A percentile compares a stretch with the other conserved stretches of the same genome.
Conservation (phyloP, 2,113 vertebrate genomes). For the Hemichromis elongatus region DNA sequence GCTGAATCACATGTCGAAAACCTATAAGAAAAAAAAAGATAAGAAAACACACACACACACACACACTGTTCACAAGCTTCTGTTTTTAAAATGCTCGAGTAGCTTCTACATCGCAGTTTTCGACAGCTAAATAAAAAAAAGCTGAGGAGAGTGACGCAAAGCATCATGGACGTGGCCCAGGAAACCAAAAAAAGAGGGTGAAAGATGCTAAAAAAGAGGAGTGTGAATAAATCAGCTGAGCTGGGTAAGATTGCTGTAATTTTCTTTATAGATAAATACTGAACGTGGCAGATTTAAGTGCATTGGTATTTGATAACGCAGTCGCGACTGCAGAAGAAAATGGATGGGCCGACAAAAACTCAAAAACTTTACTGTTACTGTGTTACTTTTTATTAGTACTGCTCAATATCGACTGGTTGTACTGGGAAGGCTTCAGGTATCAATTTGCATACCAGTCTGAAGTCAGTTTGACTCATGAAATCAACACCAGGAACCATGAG, state of each 20-base stretch:
- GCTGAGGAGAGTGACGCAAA: not conserved
- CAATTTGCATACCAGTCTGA: not conserved
- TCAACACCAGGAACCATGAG: not conserved
- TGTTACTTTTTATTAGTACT: not conserved
- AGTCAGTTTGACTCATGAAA: not conserved
- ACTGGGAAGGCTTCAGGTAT: not conserved
- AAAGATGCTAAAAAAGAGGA: not conserved
- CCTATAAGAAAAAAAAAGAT: not conserved
- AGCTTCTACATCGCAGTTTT: not conserved
- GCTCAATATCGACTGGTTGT: not conserved
- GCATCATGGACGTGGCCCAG: not conserved
- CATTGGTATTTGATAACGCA: not conserved
- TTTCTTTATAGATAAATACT: not conserved
- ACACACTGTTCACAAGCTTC: not conserved
- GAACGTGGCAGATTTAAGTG: not conserved
- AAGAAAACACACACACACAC: not conserved
- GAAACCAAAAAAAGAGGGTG: not conserved
- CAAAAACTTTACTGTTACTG: not conserved
- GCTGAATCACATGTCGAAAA: slow-evolving; percentile 9
- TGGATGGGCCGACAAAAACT: not conserved
- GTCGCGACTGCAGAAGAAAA: not conserved
- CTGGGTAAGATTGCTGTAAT: not conserved
- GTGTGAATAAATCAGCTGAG: not conserved
- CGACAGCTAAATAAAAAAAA: not conserved
- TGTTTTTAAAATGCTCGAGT: not conserved